A percentile compares a stretch with the other conserved stretches of the same genome.
Conservation (phyloP, 2,797 vertebrate genomes). For the Rhinichthys osculus region DNA sequence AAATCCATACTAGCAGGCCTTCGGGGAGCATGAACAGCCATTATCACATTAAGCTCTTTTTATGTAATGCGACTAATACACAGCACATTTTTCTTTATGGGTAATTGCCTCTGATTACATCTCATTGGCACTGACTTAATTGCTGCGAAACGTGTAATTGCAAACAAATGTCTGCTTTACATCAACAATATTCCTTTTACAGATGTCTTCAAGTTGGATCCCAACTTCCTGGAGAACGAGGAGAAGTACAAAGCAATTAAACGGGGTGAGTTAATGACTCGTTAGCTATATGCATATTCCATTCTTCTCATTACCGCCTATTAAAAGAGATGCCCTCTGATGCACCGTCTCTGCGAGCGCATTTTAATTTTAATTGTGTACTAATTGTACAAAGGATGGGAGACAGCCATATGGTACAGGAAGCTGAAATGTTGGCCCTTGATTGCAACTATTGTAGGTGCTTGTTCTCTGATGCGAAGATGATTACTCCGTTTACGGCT, state of each 20-base stretch:
- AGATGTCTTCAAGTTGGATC: slow-evolving; percentile 99
- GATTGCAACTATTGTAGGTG: slow-evolving; percentile 15
- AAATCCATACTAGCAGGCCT: slow-evolving; percentile 52
- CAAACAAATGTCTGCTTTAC: slow-evolving; percentile 50
- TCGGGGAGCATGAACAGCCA: slow-evolving; percentile 46
- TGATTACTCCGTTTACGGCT: background rate
- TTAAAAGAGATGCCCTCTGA: slow-evolving; percentile 18
- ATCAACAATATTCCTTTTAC: slow-evolving; percentile 63
- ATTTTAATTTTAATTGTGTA: slow-evolving; percentile 38
- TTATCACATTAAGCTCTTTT: slow-evolving; percentile 60
- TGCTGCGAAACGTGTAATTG: slow-evolving; percentile 58
- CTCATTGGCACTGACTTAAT: slow-evolving; percentile 54
- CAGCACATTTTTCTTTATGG: slow-evolving; percentile 57
- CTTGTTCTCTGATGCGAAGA: slow-evolving; percentile 27
- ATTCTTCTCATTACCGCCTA: slow-evolving; percentile 7
- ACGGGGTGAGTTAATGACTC: slow-evolving; percentile 81
- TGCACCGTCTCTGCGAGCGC: background rate
- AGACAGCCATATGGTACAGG: slow-evolving; percentile 24
- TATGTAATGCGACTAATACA: slow-evolving; percentile 59
- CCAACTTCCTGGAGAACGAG: slow-evolving; percentile 93
- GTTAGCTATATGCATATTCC: background rate
- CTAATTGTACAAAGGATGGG: slow-evolving; percentile 37
- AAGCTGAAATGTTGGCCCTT: background rate
- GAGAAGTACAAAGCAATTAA: slow-evolving; percentile 96
- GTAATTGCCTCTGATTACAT: slow-evolving; percentile 61